These are phyloP conservation scores for Eristalis intricaria DNA, from an alignment of 2,888 invertebrate genomes.

Conservation along the genomic window DNA sequence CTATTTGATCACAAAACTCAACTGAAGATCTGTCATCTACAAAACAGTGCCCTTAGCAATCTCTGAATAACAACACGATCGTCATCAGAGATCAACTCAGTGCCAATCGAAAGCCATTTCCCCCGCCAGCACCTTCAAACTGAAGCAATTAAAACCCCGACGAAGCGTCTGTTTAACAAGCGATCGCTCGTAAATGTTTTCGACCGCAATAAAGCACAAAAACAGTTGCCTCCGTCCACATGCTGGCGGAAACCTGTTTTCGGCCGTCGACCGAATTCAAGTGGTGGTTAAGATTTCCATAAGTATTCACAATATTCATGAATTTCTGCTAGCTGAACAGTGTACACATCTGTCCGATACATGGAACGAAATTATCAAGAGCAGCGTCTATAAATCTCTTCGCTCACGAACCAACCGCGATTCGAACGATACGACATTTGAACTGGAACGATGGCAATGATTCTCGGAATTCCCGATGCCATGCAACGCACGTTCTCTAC, in stretches of 20 bases:
- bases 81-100: no score
- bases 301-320: neutral
- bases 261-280: neutral
- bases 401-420: neutral
- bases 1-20: no score
- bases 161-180: neutral
- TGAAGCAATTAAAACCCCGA: neutral
- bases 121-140: neutral
- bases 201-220: neutral
- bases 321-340: neutral
- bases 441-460: slow-evolving; percentile 9
- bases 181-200: neutral
- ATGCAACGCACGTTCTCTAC: slow-evolving; percentile 10
- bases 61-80: no score
- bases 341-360: neutral
- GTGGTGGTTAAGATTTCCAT: neutral
- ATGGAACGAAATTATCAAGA: neutral
- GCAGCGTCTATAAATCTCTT: neutral
- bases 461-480: neutral
- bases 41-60: no score
- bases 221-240: neutral
- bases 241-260: neutral
- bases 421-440: slow-evolving; percentile 3
- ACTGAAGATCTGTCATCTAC: no score
- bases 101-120: neutral